phyloP scores from a whole-genome alignment of 2,797 vertebrate genomes.

The Hippopotamyrus pictus region DNA sequence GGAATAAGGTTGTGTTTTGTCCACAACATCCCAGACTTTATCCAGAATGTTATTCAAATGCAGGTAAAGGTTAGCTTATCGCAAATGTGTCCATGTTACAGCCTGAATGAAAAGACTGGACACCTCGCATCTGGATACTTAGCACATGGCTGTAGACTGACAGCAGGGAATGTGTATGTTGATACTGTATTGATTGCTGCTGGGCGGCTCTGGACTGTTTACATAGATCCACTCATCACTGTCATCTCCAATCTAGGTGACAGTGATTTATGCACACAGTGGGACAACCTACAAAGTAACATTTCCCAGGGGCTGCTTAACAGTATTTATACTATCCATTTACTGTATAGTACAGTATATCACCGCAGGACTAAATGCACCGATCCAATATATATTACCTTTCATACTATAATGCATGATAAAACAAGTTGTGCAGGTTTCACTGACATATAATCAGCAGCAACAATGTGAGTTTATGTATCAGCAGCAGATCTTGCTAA shows the following conservation, averaged over 20 bases:
- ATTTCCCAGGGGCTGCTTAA: background rate
- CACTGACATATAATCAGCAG: conserved; percentile 3
- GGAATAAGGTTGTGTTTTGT: background rate
- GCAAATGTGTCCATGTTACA: background rate
- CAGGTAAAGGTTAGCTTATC: background rate
- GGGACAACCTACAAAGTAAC: background rate
- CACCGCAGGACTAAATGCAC: background rate
- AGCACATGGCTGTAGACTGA: background rate
- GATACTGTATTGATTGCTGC: background rate
- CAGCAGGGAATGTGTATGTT: background rate
- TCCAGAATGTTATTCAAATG: background rate
- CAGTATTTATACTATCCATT: background rate
- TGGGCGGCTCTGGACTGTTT: background rate
- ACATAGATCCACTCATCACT: background rate
- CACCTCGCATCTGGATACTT: background rate
- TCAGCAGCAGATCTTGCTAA: background rate
- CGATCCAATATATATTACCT: background rate
- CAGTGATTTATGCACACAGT: background rate
- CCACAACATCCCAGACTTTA: background rate
- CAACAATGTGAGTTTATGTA: background rate
- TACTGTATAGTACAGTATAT: background rate
- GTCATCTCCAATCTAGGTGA: background rate
- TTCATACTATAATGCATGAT: background rate
- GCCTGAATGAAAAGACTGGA: background rate
- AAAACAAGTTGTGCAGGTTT: background rate